These are phyloP conservation scores for Synanceia verrucosa DNA, from an alignment of 2,797 vertebrate genomes.

Conservation along the genomic window DNA sequence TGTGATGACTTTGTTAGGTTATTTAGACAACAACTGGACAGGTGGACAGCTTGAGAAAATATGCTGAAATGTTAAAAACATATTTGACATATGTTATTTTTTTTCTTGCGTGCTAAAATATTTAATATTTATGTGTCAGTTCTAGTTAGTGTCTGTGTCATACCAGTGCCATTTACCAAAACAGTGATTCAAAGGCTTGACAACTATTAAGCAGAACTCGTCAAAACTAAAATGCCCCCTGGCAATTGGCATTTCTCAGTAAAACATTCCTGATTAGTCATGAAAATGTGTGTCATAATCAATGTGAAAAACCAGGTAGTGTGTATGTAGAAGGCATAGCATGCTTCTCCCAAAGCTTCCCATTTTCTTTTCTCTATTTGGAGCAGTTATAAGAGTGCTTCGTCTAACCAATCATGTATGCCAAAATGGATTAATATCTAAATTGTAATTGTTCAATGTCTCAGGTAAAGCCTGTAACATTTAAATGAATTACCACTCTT, in stretches of 20 bases:
- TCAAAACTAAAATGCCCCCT: conserved; percentile 34
- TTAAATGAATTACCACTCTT: conserved; percentile 61
- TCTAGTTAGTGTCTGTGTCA: conserved; percentile 37
- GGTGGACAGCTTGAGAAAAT: conserved; percentile 1
- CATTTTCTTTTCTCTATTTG: conserved; percentile 26
- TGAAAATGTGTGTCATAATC: conserved; percentile 23
- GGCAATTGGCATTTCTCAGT: conserved; percentile 37
- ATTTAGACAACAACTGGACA: conserved; percentile 1
- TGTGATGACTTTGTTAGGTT: background rate
- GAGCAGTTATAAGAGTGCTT: conserved; percentile 31
- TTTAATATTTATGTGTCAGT: conserved; percentile 37
- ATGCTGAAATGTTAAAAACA: conserved; percentile 12
- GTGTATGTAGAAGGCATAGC: background rate
- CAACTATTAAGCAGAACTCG: conserved; percentile 22
- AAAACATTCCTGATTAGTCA: conserved; percentile 33
- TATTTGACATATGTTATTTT: background rate
- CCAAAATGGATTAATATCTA: conserved; percentile 70
- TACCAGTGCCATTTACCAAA: conserved; percentile 32
- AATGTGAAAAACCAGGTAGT: conserved; percentile 12
- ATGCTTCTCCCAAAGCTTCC: conserved; percentile 15
- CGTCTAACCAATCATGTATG: conserved; percentile 59
- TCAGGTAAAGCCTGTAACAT: conserved; percentile 65
- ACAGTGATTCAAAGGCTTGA: conserved; percentile 30
- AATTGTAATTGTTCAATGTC: conserved; percentile 57
- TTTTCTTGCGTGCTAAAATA: conserved; percentile 20